These are phyloP conservation scores for Asteroscopus sphinx DNA, from an alignment of 2,888 invertebrate species.

Conservation along the genomic window DNA sequence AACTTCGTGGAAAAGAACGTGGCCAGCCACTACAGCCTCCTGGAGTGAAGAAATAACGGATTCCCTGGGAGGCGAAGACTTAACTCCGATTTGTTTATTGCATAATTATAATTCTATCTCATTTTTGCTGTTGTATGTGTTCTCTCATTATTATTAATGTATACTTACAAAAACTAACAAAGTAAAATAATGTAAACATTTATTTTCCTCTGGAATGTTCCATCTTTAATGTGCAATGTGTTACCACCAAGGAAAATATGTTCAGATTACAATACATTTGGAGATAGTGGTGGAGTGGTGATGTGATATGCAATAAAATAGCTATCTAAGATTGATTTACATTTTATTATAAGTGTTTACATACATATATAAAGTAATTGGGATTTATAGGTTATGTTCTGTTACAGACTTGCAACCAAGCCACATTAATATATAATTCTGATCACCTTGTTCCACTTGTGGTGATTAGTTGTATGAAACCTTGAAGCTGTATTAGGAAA, in stretches of 20 bases:
- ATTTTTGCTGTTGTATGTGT: constrained; percentile 78
- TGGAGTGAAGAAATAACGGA: constrained; percentile 93
- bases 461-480: too few species aligned
- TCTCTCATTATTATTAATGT: constrained; percentile 62
- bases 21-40: constrained; percentile 95
- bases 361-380: too few species aligned
- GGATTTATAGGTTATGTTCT: too few species aligned
- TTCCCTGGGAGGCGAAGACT: constrained; percentile 91
- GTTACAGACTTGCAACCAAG: too few species aligned
- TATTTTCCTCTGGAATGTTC: constrained; percentile 83
- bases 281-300: constrained; percentile 51
- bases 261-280: constrained; percentile 44
- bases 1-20: constrained; percentile 98
- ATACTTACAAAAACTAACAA: constrained; percentile 62
- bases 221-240: constrained; percentile 64
- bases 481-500: too few species aligned
- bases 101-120: constrained; percentile 80
- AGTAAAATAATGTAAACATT: constrained; percentile 78
- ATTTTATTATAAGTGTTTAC: constrained; percentile 45
- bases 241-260: constrained; percentile 75
- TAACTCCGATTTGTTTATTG: constrained; percentile 84
- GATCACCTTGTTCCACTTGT: too few species aligned
- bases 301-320: constrained; percentile 64
- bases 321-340: constrained; percentile 59
- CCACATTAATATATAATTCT: too few species aligned